Evolutionary conservation across 2,797 vertebrate genomes (phyloP).

Genomic region (Miichthys miiuy): DNA sequence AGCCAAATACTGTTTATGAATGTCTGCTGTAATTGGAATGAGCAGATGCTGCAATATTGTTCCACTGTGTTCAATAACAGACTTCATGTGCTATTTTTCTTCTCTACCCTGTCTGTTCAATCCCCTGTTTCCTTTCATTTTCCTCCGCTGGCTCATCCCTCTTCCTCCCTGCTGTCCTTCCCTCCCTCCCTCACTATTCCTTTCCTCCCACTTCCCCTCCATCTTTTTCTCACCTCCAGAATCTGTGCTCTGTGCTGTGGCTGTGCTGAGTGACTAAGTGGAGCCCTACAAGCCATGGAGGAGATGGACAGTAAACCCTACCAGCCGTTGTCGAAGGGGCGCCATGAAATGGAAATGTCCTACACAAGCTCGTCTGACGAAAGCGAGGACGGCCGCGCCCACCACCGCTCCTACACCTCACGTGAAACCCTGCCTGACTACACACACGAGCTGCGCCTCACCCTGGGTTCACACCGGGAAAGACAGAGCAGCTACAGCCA

Average conservation of each 20-base stretch:
- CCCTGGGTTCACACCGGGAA: slow-evolving; percentile 91
- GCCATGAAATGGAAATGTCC: slow-evolving; percentile 96
- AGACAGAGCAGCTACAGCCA: slow-evolving; percentile 91
- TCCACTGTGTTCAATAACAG: slow-evolving; percentile 74
- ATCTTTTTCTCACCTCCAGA: slow-evolving; percentile 72
- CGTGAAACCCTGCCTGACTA: slow-evolving; percentile 96
- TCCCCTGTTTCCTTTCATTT: slow-evolving; percentile 54
- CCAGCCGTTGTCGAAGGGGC: slow-evolving; percentile 95
- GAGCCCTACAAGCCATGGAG: slow-evolving; percentile 91
- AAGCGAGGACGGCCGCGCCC: slow-evolving; percentile 93
- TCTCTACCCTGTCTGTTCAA: slow-evolving; percentile 40
- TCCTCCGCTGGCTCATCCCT: slow-evolving; percentile 38
- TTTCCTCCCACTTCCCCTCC: not conserved
- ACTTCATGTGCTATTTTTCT: slow-evolving; percentile 61
- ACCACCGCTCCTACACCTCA: slow-evolving; percentile 93
- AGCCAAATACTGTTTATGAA: slow-evolving; percentile 76
- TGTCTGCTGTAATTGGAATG: slow-evolving; percentile 73
- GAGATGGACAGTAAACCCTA: slow-evolving; percentile 99
- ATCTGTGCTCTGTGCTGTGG: slow-evolving; percentile 78
- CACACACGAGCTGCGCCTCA: slow-evolving; percentile 92
- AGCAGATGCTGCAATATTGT: slow-evolving; percentile 75
- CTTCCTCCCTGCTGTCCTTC: slow-evolving; percentile 32
- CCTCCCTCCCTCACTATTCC: slow-evolving; percentile 1
- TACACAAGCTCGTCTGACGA: slow-evolving; percentile 98
- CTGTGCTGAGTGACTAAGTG: slow-evolving; percentile 88